phyloP scores from a whole-genome alignment of 1,140 invertebrate genomes.

The Portunus trituberculatus region DNA sequence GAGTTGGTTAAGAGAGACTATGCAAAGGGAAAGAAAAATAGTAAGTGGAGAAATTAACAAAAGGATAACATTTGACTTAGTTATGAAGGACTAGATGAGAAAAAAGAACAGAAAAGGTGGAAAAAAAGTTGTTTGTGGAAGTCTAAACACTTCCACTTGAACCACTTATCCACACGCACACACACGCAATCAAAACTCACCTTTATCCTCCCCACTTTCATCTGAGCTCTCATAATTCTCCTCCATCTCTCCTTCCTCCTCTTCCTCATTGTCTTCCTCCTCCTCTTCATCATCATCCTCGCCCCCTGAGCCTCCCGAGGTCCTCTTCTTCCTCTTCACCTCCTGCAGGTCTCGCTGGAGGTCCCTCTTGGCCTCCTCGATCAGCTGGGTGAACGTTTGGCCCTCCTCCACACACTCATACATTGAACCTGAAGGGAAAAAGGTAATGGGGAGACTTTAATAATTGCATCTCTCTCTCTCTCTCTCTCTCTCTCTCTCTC shows the following conservation, averaged over 20 bases:
- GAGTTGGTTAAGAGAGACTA: too few species aligned
- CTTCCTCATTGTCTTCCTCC: conserved; percentile 79
- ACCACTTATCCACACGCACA: not conserved
- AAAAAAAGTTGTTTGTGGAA: too few species aligned
- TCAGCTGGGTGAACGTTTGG: conserved; percentile 80
- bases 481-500: not conserved
- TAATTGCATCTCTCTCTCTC: not conserved
- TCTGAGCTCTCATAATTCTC: conserved; percentile 78
- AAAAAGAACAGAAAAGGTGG: too few species aligned
- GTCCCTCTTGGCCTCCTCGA: conserved; percentile 86
- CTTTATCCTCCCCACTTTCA: conserved; percentile 78
- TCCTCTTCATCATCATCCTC: conserved; percentile 82
- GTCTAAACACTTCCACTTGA: too few species aligned
- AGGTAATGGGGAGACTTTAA: not conserved
- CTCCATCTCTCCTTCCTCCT: conserved; percentile 79
- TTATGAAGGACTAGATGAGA: too few species aligned
- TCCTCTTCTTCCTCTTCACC: conserved; percentile 79
- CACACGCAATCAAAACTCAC: conserved; percentile 14
- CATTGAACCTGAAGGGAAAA: conserved; percentile 69
- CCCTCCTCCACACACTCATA: conserved; percentile 70
- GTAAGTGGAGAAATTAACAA: too few species aligned
- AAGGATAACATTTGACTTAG: too few species aligned
- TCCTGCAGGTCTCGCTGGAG: conserved; percentile 83
- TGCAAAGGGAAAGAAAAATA: too few species aligned
- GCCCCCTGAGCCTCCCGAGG: conserved; percentile 80